Conservation (phyloP, 2,888 invertebrate species). For the Cantharis rufa region DNA sequence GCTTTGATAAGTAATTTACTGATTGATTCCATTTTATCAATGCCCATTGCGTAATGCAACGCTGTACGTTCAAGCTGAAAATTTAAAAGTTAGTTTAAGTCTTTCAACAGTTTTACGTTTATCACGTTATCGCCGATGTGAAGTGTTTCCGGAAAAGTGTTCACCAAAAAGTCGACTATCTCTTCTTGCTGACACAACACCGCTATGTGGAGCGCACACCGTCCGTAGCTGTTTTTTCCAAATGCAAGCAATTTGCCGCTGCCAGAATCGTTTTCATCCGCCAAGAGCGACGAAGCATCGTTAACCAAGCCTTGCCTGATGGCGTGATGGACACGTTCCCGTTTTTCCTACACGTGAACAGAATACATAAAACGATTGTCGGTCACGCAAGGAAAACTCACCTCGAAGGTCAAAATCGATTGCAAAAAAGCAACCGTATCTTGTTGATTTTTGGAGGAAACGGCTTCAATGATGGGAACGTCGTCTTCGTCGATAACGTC, state of each 20-base stretch:
- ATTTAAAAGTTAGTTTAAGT: slow-evolving; percentile 9
- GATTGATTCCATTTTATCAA: slow-evolving; percentile 79
- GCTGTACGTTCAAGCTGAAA: slow-evolving; percentile 83
- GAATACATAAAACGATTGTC: not conserved
- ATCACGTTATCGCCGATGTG: slow-evolving; percentile 85
- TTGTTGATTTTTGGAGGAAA: slow-evolving; percentile 68
- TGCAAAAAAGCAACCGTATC: slow-evolving; percentile 72
- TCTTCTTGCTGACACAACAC: slow-evolving; percentile 82
- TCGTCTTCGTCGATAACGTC: slow-evolving; percentile 77
- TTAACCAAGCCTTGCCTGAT: slow-evolving; percentile 68
- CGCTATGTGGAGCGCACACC: slow-evolving; percentile 84
- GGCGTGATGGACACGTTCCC: slow-evolving; percentile 77
- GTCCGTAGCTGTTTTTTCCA: slow-evolving; percentile 71
- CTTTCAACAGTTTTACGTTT: slow-evolving; percentile 2
- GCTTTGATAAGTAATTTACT: slow-evolving; percentile 80
- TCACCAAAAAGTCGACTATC: slow-evolving; percentile 76
- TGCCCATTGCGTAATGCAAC: slow-evolving; percentile 89
- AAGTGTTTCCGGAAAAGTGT: slow-evolving; percentile 72
- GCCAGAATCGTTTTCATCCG: slow-evolving; percentile 58
- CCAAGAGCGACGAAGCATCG: slow-evolving; percentile 62
- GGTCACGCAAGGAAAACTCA: slow-evolving; percentile 44
- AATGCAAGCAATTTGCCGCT: slow-evolving; percentile 61
- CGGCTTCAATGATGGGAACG: slow-evolving; percentile 70
- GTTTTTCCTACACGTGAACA: slow-evolving; percentile 63
- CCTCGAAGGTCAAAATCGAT: slow-evolving; percentile 76